Conservation (phyloP, 2,113 vertebrate species). For the Istiophorus platypterus region DNA sequence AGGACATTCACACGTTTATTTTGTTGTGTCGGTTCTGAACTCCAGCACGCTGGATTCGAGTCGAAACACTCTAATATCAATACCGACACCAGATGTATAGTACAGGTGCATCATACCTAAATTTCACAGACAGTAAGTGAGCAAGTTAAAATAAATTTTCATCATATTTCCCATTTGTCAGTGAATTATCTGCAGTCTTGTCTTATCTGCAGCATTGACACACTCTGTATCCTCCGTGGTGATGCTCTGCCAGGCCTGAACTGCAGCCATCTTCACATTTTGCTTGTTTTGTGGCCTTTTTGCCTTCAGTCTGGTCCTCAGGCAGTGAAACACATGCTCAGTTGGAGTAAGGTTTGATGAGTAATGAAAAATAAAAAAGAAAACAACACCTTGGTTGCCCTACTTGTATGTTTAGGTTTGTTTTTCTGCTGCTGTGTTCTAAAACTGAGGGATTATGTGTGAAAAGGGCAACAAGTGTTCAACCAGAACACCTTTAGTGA, state of each 20-base stretch:
- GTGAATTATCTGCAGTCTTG: background rate
- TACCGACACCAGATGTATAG: background rate
- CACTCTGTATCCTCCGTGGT: background rate
- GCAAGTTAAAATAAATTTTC: background rate
- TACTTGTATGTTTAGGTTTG: slow-evolving; percentile 1
- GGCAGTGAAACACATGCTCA: slow-evolving; percentile 53
- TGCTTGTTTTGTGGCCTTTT: slow-evolving; percentile 27
- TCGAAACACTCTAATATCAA: background rate
- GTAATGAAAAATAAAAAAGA: too few relatives aligned
- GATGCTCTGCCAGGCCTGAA: slow-evolving; percentile 26
- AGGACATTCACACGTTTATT: too few relatives aligned
- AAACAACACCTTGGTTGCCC: background rate
- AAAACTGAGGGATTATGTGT: background rate
- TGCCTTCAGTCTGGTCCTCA: slow-evolving; percentile 50
- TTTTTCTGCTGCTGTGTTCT: background rate
- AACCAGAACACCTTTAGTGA: background rate
- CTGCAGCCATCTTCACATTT: slow-evolving; percentile 31
- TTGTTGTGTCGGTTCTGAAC: background rate
- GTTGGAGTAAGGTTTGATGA: slow-evolving; percentile 33
- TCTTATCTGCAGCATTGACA: background rate
- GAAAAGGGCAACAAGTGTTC: background rate
- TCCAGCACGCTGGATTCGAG: background rate
- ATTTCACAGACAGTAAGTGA: slow-evolving; percentile 16
- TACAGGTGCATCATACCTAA: background rate
- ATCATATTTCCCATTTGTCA: slow-evolving; percentile 6